Evolutionary conservation across 2,888 invertebrate genomes (phyloP).

Genomic region (Cenopis cana): DNA sequence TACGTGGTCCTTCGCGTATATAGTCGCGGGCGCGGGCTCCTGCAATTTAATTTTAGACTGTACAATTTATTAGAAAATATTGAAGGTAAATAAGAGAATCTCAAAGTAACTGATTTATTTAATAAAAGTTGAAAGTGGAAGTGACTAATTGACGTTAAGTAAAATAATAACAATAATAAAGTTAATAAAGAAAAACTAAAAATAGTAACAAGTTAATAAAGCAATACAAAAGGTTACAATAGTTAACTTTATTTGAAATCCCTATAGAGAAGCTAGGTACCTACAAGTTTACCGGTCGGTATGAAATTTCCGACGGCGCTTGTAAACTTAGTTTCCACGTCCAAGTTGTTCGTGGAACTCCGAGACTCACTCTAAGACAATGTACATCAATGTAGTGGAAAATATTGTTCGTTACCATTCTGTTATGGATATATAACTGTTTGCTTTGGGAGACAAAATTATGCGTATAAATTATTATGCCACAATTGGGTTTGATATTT

Average conservation of each 20-base stretch:
- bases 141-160: too few relatives aligned
- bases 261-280: constrained; percentile 57
- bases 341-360: constrained; percentile 57
- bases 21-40: too few relatives aligned
- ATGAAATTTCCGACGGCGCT: constrained; percentile 73
- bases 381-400: constrained; percentile 58
- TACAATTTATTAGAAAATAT: too few relatives aligned
- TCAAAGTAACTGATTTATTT: too few relatives aligned
- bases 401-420: constrained; percentile 41
- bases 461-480: too few relatives aligned
- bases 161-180: neutral
- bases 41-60: too few relatives aligned
- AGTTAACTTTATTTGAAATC: constrained; percentile 52
- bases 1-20: too few relatives aligned
- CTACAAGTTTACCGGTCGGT: constrained; percentile 60
- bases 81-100: too few relatives aligned
- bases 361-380: constrained; percentile 60
- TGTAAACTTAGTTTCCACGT: constrained; percentile 65
- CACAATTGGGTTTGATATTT: too few relatives aligned
- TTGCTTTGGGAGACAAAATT: neutral
- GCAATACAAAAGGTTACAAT: constrained; percentile 6
- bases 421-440: constrained; percentile 16
- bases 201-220: neutral
- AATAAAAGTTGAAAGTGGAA: too few relatives aligned
- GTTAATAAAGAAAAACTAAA: neutral